phyloP scores from a whole-genome alignment of 1,140 invertebrate species.

The Tribolium castaneum region DNA sequence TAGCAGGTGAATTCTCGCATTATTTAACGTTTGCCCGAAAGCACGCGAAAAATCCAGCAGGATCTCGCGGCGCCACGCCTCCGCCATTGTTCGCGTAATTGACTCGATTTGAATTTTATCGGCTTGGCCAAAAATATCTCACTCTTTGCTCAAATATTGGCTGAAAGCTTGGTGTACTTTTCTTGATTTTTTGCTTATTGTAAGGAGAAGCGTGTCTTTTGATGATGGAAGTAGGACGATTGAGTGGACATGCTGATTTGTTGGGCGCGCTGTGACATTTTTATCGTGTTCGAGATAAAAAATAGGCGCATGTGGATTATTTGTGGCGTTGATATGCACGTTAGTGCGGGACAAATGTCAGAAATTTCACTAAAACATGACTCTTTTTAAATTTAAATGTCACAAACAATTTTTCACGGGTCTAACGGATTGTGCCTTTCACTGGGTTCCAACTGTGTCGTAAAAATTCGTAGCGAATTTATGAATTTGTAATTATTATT shows the following conservation, averaged over 20 bases:
- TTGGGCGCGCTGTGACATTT: background rate
- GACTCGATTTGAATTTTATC: background rate
- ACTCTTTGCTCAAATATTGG: too few species aligned
- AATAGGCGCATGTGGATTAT: background rate
- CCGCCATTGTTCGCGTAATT: too few species aligned
- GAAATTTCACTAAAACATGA: background rate
- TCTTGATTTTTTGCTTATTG: too few species aligned
- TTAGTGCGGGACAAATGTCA: background rate
- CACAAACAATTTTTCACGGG: background rate
- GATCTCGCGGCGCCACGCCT: background rate
- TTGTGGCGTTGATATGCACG: too few species aligned
- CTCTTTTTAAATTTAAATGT: background rate
- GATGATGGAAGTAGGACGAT: background rate
- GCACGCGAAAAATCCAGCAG: background rate
- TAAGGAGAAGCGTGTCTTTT: background rate
- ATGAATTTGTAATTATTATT: too few species aligned
- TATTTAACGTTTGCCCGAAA: slow-evolving; percentile 5
- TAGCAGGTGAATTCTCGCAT: slow-evolving; percentile 39
- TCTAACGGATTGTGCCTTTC: background rate
- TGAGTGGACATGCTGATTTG: background rate
- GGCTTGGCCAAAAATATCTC: too few species aligned
- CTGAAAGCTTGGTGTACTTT: too few species aligned
- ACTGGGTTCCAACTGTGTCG: background rate
- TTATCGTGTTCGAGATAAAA: background rate
- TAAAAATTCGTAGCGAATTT: too few species aligned